Evolutionary conservation across 1,140 invertebrate genomes (phyloP).

Genomic region (Bicyclus anynana): DNA sequence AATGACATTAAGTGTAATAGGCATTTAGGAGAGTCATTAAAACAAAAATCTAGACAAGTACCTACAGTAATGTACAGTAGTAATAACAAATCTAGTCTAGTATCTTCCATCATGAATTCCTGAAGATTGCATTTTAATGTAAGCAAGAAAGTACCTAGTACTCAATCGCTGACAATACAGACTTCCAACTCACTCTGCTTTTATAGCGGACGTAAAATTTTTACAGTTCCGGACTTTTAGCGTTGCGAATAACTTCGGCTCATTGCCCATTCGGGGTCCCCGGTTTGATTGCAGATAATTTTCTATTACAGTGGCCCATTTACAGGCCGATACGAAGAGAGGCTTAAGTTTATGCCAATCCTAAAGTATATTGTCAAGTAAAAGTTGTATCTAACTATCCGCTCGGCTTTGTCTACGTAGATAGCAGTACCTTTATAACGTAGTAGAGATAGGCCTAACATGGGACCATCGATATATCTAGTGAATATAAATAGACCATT

Average conservation of each 20-base stretch:
- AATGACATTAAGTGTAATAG: too few species aligned
- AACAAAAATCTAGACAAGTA: too few species aligned
- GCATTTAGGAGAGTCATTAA: too few species aligned
- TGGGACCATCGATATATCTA: too few species aligned
- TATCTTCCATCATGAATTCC: too few species aligned
- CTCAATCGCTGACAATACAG: not conserved
- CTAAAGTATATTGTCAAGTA: not conserved
- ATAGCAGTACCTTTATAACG: too few species aligned
- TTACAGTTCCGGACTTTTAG: conserved; percentile 30
- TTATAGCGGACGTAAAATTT: conserved; percentile 47
- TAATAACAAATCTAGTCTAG: too few species aligned
- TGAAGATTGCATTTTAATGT: not conserved
- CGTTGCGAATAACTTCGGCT: conserved; percentile 25
- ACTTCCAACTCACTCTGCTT: conserved; percentile 18
- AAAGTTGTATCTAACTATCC: not conserved
- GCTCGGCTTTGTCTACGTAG: too few species aligned
- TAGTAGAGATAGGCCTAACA: too few species aligned
- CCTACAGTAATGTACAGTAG: too few species aligned
- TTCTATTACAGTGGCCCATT: conserved; percentile 16
- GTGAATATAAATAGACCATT: too few species aligned
- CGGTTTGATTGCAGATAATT: conserved; percentile 27
- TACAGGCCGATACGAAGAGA: conserved; percentile 1
- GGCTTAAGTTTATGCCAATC: conserved; percentile 8
- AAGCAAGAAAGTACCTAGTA: not conserved
- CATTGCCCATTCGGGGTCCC: conserved; percentile 21